Percentiles rank a stretch among this genome's conserved stretches.
These are phyloP conservation scores for Indicator maculatus DNA, from an alignment of 2,113 vertebrate genomes.

Conservation along the genomic window DNA sequence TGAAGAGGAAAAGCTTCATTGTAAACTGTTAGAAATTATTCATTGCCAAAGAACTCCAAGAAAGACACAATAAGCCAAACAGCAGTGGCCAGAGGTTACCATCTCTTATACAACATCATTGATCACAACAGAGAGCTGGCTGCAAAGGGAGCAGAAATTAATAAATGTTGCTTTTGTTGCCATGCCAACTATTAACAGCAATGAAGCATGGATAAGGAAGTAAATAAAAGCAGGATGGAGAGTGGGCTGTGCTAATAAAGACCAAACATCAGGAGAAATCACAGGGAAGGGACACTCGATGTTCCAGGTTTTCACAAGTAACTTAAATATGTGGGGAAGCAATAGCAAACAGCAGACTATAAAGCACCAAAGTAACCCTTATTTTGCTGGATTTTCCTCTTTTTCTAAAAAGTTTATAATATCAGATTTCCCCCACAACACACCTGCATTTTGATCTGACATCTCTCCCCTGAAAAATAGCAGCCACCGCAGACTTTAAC, in stretches of 20 bases:
- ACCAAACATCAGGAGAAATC: not conserved
- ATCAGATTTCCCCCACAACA: not conserved
- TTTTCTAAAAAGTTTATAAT: accelerated
- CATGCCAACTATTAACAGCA: not conserved
- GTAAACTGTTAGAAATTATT: not conserved
- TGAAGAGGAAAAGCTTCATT: not conserved
- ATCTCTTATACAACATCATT: not conserved
- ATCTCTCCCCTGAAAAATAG: not conserved
- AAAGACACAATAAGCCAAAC: not conserved
- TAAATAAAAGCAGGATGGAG: not conserved
- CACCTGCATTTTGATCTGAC: not conserved
- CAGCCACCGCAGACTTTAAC: not conserved
- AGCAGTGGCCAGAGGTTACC: not conserved
- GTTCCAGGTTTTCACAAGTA: not conserved
- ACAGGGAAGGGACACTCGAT: not conserved
- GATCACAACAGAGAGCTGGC: not conserved
- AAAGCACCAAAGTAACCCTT: not conserved
- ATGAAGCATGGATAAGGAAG: not conserved
- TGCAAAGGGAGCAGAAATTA: not conserved
- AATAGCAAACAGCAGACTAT: not conserved
- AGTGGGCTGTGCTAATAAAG: not conserved
- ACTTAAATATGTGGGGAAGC: not conserved
- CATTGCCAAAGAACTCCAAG: not conserved
- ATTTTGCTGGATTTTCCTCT: not conserved
- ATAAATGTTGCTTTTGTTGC: not conserved